phyloP scores from a whole-genome alignment of 1,140 invertebrate species.

The Araneus ventricosus region DNA sequence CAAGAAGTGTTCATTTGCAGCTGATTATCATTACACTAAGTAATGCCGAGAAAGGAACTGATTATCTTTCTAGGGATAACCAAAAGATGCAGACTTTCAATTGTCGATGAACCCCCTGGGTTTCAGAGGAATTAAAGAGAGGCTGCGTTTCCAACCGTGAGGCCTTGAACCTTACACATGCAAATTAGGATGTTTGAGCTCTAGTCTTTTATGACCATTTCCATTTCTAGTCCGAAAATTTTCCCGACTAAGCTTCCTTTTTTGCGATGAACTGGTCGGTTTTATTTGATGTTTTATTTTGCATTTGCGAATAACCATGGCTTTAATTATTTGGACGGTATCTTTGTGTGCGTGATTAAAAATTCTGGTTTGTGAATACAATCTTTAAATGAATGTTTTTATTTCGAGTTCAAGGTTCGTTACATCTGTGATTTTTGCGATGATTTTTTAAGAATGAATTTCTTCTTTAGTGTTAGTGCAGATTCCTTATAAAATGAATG shows the following conservation, averaged over 20 bases:
- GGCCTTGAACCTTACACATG: constrained; percentile 49
- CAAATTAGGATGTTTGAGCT: constrained; percentile 59
- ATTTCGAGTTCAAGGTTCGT: neutral
- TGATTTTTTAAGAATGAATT: neutral
- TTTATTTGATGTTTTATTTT: neutral
- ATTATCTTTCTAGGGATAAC: constrained; percentile 28
- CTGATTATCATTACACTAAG: constrained; percentile 53
- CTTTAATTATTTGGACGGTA: constrained; percentile 27
- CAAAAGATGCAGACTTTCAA: constrained; percentile 39
- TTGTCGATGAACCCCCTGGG: constrained; percentile 47
- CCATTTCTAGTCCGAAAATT: constrained; percentile 43
- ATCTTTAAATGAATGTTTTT: neutral
- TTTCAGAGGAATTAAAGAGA: constrained; percentile 49
- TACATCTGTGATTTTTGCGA: neutral
- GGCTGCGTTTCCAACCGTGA: neutral
- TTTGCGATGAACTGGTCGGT: neutral
- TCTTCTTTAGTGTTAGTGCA: neutral
- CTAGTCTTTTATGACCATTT: constrained; percentile 53
- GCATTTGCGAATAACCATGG: neutral
- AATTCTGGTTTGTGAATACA: neutral
- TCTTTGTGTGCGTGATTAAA: neutral
- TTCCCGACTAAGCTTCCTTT: neutral
- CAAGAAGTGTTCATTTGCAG: constrained; percentile 57
- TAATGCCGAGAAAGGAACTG: constrained; percentile 15
- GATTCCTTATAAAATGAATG: too few species aligned